Conservation (phyloP, 2,888 invertebrate genomes). For the Cistogaster globosa region DNA sequence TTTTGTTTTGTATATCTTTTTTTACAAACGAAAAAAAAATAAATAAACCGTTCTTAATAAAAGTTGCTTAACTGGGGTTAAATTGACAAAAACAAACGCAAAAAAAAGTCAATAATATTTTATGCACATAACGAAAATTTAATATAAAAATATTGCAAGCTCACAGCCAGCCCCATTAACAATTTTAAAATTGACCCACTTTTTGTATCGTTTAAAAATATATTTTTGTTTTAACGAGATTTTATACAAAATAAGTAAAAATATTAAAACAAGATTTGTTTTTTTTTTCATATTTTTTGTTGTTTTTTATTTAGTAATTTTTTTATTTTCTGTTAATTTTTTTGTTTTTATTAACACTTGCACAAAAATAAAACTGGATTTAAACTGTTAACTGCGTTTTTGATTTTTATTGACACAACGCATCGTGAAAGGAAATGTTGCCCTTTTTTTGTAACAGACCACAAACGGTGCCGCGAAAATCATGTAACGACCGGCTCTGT, state of each 20-base stretch:
- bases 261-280: conserved; percentile 50
- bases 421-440: conserved; percentile 67
- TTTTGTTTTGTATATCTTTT: background rate
- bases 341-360: conserved; percentile 14
- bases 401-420: conserved; percentile 63
- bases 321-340: background rate
- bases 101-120: background rate
- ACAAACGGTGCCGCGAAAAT: conserved; percentile 83
- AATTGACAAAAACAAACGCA: conserved; percentile 7
- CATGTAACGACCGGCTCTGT: conserved; percentile 82
- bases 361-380: conserved; percentile 46
- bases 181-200: conserved; percentile 57
- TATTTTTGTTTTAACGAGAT: too few species aligned
- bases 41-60: too few species aligned
- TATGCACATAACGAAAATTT: background rate
- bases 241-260: conserved; percentile 10
- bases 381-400: conserved; percentile 45
- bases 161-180: background rate
- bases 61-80: background rate
- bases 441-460: conserved; percentile 76
- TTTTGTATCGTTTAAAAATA: background rate
- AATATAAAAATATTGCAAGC: background rate
- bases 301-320: conserved; percentile 13
- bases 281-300: conserved; percentile 12
- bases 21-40: too few species aligned